Evolutionary conservation across 2,888 invertebrate genomes (phyloP).

Genomic region (Drosophila quinaria): DNA sequence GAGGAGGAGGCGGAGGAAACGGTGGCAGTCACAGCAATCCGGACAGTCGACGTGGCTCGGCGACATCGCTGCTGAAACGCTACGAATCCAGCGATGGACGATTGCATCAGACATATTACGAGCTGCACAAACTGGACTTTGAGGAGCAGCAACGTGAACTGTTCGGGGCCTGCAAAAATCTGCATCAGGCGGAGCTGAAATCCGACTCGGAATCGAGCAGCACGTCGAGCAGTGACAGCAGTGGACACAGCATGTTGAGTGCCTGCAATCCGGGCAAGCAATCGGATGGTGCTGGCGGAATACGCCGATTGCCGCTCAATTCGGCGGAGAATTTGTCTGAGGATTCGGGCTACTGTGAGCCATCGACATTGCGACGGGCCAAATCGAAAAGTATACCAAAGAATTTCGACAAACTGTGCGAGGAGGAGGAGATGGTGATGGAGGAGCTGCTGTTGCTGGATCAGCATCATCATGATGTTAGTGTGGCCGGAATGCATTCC

Average conservation of each 20-base stretch:
- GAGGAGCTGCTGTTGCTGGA: slow-evolving; percentile 55
- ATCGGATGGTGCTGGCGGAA: slow-evolving; percentile 51
- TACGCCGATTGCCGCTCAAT: slow-evolving; percentile 86
- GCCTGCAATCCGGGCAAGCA: slow-evolving; percentile 62
- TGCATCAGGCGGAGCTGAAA: slow-evolving; percentile 65
- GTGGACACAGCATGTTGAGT: slow-evolving; percentile 70
- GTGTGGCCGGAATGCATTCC: slow-evolving; percentile 64
- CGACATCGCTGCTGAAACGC: slow-evolving; percentile 80
- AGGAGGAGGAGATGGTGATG: slow-evolving; percentile 84
- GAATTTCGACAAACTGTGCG: slow-evolving; percentile 85
- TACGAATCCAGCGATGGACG: slow-evolving; percentile 84
- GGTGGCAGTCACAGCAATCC: slow-evolving; percentile 71
- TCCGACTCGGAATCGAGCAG: slow-evolving; percentile 80
- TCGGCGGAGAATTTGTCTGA: slow-evolving; percentile 93
- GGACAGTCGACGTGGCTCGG: slow-evolving; percentile 82
- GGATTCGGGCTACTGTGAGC: slow-evolving; percentile 92
- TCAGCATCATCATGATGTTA: slow-evolving; percentile 7
- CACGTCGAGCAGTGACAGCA: slow-evolving; percentile 61
- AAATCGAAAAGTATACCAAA: slow-evolving; percentile 86
- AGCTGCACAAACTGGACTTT: slow-evolving; percentile 84
- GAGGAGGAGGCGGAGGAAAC: slow-evolving; percentile 45
- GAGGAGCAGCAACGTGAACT: slow-evolving; percentile 69
- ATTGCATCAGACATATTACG: slow-evolving; percentile 84
- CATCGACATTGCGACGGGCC: slow-evolving; percentile 73
- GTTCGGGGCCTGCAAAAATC: slow-evolving; percentile 54